A percentile compares a stretch with the other conserved stretches of the same genome.
phyloP scores from a whole-genome alignment of 2,113 vertebrate genomes.

The Macaca nemestrina region DNA sequence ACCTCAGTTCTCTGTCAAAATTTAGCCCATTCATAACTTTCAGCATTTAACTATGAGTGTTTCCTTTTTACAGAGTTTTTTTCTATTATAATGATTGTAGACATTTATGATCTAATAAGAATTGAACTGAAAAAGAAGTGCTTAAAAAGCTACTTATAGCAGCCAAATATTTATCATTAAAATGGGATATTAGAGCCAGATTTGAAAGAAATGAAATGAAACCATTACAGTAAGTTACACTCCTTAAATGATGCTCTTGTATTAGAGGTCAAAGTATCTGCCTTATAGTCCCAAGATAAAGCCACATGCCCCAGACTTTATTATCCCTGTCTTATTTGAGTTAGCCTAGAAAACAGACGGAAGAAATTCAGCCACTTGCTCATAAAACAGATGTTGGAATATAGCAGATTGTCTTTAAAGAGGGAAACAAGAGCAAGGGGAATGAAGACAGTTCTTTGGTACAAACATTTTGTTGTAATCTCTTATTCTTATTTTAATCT shows the following conservation, averaged over 20 bases:
- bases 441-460: background rate
- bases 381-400: background rate
- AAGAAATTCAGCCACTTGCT: background rate
- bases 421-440: background rate
- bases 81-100: background rate
- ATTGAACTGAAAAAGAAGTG: background rate
- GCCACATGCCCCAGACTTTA: background rate
- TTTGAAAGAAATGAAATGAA: constrained; percentile 30
- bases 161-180: background rate
- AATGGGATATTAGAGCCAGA: background rate
- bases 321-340: background rate
- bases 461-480: constrained; percentile 74
- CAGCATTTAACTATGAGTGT: background rate
- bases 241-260: background rate
- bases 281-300: background rate
- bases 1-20: background rate
- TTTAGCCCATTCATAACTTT: background rate
- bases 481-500: constrained; percentile 82
- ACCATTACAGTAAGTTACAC: background rate
- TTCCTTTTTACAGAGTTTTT: background rate
- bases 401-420: background rate
- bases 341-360: background rate
- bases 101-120: background rate
- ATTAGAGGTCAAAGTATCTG: background rate
- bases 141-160: background rate